phyloP scores from a whole-genome alignment of 1,140 invertebrate genomes.

The Oryzaephilus surinamensis region DNA sequence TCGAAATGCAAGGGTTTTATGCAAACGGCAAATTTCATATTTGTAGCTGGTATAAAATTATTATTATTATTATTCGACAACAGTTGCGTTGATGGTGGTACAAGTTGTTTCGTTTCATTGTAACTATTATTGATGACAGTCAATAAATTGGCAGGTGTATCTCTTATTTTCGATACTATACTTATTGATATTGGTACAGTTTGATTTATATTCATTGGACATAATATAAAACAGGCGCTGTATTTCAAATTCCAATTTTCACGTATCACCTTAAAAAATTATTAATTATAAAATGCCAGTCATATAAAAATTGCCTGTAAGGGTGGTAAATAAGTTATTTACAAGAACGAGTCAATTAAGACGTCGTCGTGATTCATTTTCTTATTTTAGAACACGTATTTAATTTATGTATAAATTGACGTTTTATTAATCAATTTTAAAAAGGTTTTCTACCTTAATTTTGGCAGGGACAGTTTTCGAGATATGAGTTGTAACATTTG shows the following conservation, averaged over 20 bases:
- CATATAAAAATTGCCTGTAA: background rate
- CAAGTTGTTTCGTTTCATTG: slow-evolving; percentile 34
- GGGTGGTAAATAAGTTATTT: too few relatives aligned
- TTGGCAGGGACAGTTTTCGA: slow-evolving; percentile 63
- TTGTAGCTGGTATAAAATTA: too few relatives aligned
- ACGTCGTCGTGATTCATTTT: too few relatives aligned
- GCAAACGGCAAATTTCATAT: slow-evolving; percentile 80
- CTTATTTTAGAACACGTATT: too few relatives aligned
- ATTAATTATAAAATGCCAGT: too few relatives aligned
- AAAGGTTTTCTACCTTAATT: slow-evolving; percentile 61
- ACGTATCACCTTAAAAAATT: slow-evolving; percentile 58
- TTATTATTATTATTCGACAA: too few relatives aligned
- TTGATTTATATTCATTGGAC: slow-evolving; percentile 51
- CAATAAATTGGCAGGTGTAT: slow-evolving; percentile 52
- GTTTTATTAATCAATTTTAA: background rate
- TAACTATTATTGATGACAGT: slow-evolving; percentile 42
- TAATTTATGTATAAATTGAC: background rate
- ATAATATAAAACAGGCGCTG: slow-evolving; percentile 81
- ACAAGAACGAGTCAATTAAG: too few relatives aligned
- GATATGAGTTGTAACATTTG: slow-evolving; percentile 35
- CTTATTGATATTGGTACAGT: slow-evolving; percentile 57
- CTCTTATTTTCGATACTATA: slow-evolving; percentile 47
- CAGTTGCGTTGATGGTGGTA: slow-evolving; percentile 1
- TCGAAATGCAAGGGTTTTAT: slow-evolving; percentile 88
- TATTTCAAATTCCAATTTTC: slow-evolving; percentile 94